These are phyloP conservation scores for Pachymerium ferrugineum DNA, from an alignment of 2,888 invertebrate genomes.

Conservation along the genomic window DNA sequence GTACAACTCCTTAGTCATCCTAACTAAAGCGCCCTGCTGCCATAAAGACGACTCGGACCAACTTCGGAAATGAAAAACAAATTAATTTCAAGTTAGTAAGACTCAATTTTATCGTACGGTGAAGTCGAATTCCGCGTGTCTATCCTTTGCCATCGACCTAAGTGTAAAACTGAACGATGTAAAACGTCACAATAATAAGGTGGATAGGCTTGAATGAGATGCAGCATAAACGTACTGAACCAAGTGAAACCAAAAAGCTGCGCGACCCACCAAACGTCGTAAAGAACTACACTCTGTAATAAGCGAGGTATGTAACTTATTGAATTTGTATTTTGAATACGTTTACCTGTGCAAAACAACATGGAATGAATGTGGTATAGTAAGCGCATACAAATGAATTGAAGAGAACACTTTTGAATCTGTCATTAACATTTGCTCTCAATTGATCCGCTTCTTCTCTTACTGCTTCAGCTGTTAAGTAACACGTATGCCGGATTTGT, in stretches of 20 bases:
- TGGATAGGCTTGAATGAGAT: slow-evolving; percentile 63
- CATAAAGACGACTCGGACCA: slow-evolving; percentile 63
- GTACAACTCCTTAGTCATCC: slow-evolving; percentile 66
- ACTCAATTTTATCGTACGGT: too few species aligned
- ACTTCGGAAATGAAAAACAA: slow-evolving; percentile 41
- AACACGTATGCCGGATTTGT: slow-evolving; percentile 46
- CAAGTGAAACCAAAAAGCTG: slow-evolving; percentile 80
- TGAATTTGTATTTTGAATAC: background rate
- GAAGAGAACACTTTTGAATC: slow-evolving; percentile 83
- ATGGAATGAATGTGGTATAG: slow-evolving; percentile 81
- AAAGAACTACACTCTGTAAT: slow-evolving; percentile 59
- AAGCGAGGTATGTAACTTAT: too few species aligned
- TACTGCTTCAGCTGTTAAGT: slow-evolving; percentile 48
- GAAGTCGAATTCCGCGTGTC: slow-evolving; percentile 57
- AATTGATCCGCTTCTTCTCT: slow-evolving; percentile 79
- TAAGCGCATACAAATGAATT: slow-evolving; percentile 78
- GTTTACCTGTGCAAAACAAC: slow-evolving; percentile 76
- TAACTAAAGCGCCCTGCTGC: slow-evolving; percentile 68
- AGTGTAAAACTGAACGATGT: slow-evolving; percentile 81
- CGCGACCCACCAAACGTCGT: slow-evolving; percentile 74
- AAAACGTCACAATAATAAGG: slow-evolving; percentile 76
- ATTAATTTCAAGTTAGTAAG: too few species aligned
- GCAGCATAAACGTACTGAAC: slow-evolving; percentile 74
- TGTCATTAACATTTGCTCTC: slow-evolving; percentile 77
- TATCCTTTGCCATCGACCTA: slow-evolving; percentile 70